phyloP scores from a whole-genome alignment of 2,113 vertebrate species.

The Myxocyprinus asiaticus region DNA sequence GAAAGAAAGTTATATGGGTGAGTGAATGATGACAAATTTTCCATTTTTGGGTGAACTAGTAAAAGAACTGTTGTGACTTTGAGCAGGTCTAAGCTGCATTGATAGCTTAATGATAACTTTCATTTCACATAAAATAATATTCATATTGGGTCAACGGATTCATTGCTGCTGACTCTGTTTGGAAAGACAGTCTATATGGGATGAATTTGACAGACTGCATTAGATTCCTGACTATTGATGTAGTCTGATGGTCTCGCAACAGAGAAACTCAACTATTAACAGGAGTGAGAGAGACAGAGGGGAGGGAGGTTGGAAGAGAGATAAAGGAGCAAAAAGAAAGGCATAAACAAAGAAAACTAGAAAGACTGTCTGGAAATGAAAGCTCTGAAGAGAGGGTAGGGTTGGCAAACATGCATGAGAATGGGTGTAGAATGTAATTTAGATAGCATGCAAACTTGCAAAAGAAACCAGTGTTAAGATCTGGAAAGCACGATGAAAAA shows the following conservation, averaged over 20 bases:
- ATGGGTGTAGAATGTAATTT: slow-evolving; percentile 11
- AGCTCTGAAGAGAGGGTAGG: background rate
- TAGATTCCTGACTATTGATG: background rate
- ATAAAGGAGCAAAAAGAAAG: background rate
- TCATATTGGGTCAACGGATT: too few relatives aligned
- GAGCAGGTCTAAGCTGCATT: too few relatives aligned
- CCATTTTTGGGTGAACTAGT: too few relatives aligned
- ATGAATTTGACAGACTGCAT: background rate
- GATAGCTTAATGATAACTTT: too few relatives aligned
- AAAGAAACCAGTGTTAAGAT: slow-evolving; percentile 16
- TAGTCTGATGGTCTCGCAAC: background rate
- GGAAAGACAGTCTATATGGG: too few relatives aligned
- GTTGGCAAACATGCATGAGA: slow-evolving; percentile 1
- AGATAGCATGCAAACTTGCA: slow-evolving; percentile 5
- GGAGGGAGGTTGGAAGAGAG: too few relatives aligned
- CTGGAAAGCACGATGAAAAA: slow-evolving; percentile 27
- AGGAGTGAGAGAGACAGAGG: background rate
- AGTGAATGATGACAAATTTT: too few relatives aligned
- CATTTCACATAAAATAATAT: too few relatives aligned
- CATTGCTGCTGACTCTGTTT: background rate
- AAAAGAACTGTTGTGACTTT: too few relatives aligned
- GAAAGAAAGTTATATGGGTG: too few relatives aligned
- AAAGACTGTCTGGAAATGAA: slow-evolving; percentile 3
- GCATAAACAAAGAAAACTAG: background rate
- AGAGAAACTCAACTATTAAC: background rate